A percentile compares a stretch with the other conserved stretches of the same genome.
Evolutionary conservation across 2,113 vertebrate genomes (phyloP).

Genomic region (Zosterops hypoxanthus): DNA sequence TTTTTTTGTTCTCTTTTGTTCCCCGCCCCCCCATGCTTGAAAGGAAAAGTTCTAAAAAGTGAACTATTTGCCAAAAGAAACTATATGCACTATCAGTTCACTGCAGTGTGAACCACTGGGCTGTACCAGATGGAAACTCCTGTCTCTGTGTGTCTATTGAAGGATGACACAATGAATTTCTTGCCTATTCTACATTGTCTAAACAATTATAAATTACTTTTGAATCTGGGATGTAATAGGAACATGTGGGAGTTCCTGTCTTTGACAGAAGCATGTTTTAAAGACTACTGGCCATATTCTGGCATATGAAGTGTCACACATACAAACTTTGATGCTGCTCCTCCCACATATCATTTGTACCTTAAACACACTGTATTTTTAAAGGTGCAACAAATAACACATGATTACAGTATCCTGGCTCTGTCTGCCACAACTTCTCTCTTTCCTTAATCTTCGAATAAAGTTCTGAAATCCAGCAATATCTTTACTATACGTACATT

Average conservation of each 20-base stretch:
- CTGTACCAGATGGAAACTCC: background rate
- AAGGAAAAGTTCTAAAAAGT: background rate
- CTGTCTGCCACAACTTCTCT: background rate
- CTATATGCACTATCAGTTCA: background rate
- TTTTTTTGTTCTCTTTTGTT: background rate
- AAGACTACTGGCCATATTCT: background rate
- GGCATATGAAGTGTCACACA: background rate
- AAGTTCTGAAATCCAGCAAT: background rate
- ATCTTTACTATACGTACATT: background rate
- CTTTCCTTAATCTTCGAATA: background rate
- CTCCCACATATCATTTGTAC: background rate
- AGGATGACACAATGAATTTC: background rate
- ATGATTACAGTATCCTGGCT: background rate
- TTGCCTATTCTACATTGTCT: background rate
- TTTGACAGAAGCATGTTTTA: background rate
- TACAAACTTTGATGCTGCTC: background rate
- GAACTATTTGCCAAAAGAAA: background rate
- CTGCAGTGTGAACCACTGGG: background rate
- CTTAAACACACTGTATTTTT: background rate
- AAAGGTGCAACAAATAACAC: background rate
- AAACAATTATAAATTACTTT: background rate
- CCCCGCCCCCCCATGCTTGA: accelerated
- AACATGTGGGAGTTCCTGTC: background rate
- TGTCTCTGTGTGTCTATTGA: background rate
- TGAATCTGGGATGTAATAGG: background rate